phyloP scores from a whole-genome alignment of 2,888 invertebrate genomes.

The Lepidochitona cinerea region DNA sequence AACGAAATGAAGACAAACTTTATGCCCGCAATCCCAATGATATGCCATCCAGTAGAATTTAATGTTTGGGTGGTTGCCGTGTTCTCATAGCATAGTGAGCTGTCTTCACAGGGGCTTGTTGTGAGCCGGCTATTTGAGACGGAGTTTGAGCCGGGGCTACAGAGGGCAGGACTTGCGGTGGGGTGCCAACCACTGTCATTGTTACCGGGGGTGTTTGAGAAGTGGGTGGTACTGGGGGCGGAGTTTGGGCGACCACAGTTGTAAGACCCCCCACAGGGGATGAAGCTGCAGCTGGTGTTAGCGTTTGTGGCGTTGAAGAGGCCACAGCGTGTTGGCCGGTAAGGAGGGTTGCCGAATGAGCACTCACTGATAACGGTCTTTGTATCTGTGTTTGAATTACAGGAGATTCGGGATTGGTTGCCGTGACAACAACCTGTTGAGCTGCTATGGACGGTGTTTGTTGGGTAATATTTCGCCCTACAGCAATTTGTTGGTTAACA shows the following conservation, averaged over 20 bases:
- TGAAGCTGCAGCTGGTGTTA: not conserved
- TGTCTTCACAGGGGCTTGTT: constrained; percentile 28
- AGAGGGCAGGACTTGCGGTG: not conserved
- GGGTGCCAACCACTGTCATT: constrained; percentile 9
- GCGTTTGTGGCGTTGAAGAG: not conserved
- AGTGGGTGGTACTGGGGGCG: not conserved
- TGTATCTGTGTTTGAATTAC: constrained; percentile 35
- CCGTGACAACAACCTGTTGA: constrained; percentile 19
- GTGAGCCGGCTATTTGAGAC: constrained; percentile 14
- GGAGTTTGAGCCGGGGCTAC: not conserved
- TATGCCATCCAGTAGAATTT: too few relatives aligned
- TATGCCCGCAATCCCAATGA: too few relatives aligned
- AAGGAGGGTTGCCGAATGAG: constrained; percentile 19
- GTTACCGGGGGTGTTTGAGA: constrained; percentile 15
- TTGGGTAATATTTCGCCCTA: not conserved
- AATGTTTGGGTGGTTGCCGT: constrained; percentile 56
- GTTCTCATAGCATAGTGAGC: constrained; percentile 61
- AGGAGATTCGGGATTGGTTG: constrained; percentile 13
- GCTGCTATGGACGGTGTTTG: not conserved
- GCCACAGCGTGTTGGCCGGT: not conserved
- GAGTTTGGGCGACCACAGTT: not conserved
- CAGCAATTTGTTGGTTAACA: constrained; percentile 3
- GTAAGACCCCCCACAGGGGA: not conserved
- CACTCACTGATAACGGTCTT: constrained; percentile 22
- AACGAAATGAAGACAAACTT: too few relatives aligned